These are phyloP conservation scores for Crossaster papposus DNA, from an alignment of 53 echinoderm and acorn worm species.

Conservation along the genomic window DNA sequence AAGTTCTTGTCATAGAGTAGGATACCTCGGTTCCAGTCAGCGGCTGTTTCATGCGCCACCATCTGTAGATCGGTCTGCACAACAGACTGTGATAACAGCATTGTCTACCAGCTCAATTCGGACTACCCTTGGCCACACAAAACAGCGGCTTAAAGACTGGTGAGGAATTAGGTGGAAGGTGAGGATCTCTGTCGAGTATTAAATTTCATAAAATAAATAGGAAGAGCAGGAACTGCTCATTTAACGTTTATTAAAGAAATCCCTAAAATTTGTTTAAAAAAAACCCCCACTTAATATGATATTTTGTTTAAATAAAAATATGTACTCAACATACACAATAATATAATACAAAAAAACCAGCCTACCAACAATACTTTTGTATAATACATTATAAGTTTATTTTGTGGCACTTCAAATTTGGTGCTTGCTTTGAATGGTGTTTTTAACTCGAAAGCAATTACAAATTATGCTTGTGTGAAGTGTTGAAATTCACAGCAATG, in stretches of 20 bases:
- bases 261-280: background rate
- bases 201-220: background rate
- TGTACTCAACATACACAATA: background rate
- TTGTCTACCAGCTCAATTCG: background rate
- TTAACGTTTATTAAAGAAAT: background rate
- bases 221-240: background rate
- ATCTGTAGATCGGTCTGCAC: background rate
- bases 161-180: background rate
- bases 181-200: background rate
- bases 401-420: slow-evolving; percentile 6
- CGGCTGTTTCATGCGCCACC: slow-evolving; percentile 5
- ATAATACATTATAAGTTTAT: background rate
- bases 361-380: background rate
- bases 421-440: slow-evolving; percentile 16
- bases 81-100: background rate
- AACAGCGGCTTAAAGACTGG: background rate
- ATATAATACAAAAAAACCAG: background rate
- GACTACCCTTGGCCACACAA: background rate
- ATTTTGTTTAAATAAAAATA: slow-evolving; percentile 6
- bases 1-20: slow-evolving; percentile 16
- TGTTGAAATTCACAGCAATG: background rate
- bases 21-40: background rate
- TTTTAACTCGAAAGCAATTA: background rate
- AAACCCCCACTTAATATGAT: background rate
- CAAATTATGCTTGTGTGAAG: background rate